Evolutionary conservation across 2,113 vertebrate species (phyloP).

Genomic region (Dipodomys spectabilis): DNA sequence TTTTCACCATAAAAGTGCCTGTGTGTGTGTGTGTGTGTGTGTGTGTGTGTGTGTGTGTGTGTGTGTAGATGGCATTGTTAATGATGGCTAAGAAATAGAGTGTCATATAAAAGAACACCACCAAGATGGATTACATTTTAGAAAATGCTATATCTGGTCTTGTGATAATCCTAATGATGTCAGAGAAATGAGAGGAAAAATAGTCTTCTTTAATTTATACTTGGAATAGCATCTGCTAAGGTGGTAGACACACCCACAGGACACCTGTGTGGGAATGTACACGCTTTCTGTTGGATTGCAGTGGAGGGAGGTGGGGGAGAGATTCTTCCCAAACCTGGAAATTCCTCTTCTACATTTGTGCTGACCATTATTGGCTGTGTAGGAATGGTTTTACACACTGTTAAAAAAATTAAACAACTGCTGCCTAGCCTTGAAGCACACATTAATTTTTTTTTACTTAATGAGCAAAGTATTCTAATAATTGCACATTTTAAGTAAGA

Average conservation of each 20-base stretch:
- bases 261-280: not conserved
- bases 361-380: not conserved
- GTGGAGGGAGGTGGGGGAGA: not conserved
- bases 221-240: conserved; percentile 78
- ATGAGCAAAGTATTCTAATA: not conserved
- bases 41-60: not conserved
- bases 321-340: not conserved
- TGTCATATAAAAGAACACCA: conserved; percentile 69
- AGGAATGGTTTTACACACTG: not conserved
- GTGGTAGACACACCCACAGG: conserved; percentile 70
- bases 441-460: not conserved
- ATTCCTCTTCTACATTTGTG: not conserved
- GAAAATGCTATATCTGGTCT: conserved; percentile 73
- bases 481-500: not conserved
- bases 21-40: not conserved
- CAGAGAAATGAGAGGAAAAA: conserved; percentile 78
- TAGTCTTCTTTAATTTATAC: conserved; percentile 81
- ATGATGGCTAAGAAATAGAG: conserved; percentile 67
- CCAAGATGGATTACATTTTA: conserved; percentile 72
- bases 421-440: not conserved
- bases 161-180: conserved; percentile 81
- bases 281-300: not conserved
- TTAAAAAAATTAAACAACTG: conserved; percentile 36
- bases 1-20: not conserved
- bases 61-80: not conserved